Conservation (phyloP, 2,888 invertebrate species). For the Diarsia dahlii region DNA sequence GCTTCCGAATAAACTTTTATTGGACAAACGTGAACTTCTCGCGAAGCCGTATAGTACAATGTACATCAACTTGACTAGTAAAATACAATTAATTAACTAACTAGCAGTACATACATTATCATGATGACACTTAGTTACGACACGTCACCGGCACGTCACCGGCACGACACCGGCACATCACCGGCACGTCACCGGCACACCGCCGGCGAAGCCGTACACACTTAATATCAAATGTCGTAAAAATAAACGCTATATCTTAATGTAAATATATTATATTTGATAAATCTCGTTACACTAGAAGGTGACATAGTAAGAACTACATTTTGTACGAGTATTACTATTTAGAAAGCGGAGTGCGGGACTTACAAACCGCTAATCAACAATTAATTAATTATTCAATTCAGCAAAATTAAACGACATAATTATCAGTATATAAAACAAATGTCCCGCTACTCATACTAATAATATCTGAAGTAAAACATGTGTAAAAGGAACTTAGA, state of each 20-base stretch:
- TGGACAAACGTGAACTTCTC: constrained; percentile 85
- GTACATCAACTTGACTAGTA: constrained; percentile 87
- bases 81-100: constrained; percentile 82
- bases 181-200: constrained; percentile 11
- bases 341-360: constrained; percentile 41
- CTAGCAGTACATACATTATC: constrained; percentile 69
- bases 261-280: constrained; percentile 68
- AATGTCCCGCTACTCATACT: constrained; percentile 17
- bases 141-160: constrained; percentile 32
- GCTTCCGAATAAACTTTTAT: constrained; percentile 89
- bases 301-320: constrained; percentile 83
- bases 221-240: constrained; percentile 72
- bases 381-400: constrained; percentile 16
- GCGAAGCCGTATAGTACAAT: constrained; percentile 80
- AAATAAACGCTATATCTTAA: constrained; percentile 76
- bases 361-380: background rate
- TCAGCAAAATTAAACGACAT: constrained; percentile 1
- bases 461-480: constrained; percentile 8
- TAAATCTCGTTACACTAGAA: constrained; percentile 79
- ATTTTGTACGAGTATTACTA: constrained; percentile 79
- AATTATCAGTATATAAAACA: background rate
- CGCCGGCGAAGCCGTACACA: constrained; percentile 40
- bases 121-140: constrained; percentile 47
- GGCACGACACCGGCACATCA: constrained; percentile 13
- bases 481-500: constrained; percentile 26